phyloP scores from a whole-genome alignment of 2,113 vertebrate species.

The Epinephelus fuscoguttatus region DNA sequence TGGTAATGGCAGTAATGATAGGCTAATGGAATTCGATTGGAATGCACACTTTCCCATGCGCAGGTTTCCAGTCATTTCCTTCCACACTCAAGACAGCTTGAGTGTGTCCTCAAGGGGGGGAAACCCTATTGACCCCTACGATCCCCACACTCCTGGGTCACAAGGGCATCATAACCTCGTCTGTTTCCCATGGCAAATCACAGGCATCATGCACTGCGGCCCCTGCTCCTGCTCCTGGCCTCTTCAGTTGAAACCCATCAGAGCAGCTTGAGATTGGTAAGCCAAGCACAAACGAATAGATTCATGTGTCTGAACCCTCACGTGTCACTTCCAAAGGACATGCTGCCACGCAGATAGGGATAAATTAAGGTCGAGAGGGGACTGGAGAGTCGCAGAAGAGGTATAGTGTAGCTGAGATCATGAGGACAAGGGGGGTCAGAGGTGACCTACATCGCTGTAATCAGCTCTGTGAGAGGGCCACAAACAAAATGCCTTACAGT shows the following conservation, averaged over 20 bases:
- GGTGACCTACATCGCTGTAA: conserved; percentile 31
- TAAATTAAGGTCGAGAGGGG: conserved; percentile 21
- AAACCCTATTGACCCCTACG: conserved; percentile 50
- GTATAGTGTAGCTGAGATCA: conserved; percentile 11
- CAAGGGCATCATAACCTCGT: conserved; percentile 58
- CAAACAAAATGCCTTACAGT: conserved; percentile 18
- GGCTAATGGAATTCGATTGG: conserved; percentile 51
- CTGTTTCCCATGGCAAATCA: conserved; percentile 69
- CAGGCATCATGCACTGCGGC: conserved; percentile 59
- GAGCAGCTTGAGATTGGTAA: conserved; percentile 67
- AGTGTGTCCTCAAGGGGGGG: conserved; percentile 34
- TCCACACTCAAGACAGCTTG: conserved; percentile 30
- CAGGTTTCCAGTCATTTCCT: conserved; percentile 34
- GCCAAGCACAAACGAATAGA: conserved; percentile 60
- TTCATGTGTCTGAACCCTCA: conserved; percentile 71
- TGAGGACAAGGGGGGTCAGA: conserved; percentile 2
- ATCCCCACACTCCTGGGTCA: conserved; percentile 72
- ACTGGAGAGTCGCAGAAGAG: neutral
- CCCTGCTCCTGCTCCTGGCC: conserved; percentile 58
- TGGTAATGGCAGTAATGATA: conserved; percentile 65
- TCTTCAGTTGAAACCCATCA: conserved; percentile 55
- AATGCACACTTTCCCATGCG: conserved; percentile 21
- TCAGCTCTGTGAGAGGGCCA: conserved; percentile 19
- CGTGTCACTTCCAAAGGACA: conserved; percentile 57
- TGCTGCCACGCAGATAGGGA: conserved; percentile 25